Base-by-base conservation (phyloP, 2,888 invertebrate species). In the Calameuta filiformis region DNA sequence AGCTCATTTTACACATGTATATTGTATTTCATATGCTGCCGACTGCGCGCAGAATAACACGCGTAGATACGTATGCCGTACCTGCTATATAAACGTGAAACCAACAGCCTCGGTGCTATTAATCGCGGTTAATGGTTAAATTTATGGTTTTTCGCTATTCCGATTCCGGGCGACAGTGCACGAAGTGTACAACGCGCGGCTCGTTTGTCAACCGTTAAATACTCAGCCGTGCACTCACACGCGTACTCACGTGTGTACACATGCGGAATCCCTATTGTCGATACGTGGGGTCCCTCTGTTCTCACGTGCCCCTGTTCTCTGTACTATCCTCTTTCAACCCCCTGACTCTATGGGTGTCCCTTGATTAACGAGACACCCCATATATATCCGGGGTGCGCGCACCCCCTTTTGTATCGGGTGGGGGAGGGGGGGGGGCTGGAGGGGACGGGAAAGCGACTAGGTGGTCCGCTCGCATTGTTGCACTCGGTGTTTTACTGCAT, bases 181-280 rank as follows among this genome's bases (percentile, higher is more conserved):
- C 74, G 79, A 81, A 79, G 82, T 81, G 82, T 83, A 85, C 81
- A 83, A 84, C 74, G 30, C 83, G 83, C 84, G 82, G 86, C 85
- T 87, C 90, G 89, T 90, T 90, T 90, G 90, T 90, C 90, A 90
- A 88, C 82, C 85, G 87, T 88, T 90, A 90, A 90, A 90, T 87
- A 83, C 81, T 85, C 78, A 71, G 33, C 71, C 71, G 34, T 71
- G 12, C 23, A 33, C 71, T n/a, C 71, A 31, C 71, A 71, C 71
- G 33, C 71, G 33, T 6, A 4, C 31, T 3, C 15, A 23, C 23
- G 56, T 2, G 23, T 56, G 23, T 56, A 56, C 56, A 23, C 56
- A 56, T 56, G 56, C 56, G 56, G 23, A 15, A 56, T 56, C 23
- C 56, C 56, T 9, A 56, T 56, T 56, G 23, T 56, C 56, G 23